These are phyloP conservation scores for Piaya cayana DNA, from an alignment of 2,113 vertebrate species.

Conservation along the genomic window DNA sequence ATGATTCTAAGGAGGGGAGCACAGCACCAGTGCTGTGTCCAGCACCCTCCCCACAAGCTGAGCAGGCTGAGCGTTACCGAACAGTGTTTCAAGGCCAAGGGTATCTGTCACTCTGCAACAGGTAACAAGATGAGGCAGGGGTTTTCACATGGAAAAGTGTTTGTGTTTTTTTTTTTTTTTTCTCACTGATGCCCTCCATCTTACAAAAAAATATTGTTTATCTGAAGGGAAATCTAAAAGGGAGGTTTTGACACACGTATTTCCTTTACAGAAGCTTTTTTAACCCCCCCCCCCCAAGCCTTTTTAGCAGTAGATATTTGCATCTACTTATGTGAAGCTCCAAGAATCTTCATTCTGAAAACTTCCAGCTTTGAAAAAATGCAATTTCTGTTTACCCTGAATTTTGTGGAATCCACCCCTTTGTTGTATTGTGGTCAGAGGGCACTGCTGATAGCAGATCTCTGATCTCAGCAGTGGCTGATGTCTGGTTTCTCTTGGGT, in stretches of 20 bases:
- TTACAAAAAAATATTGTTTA: neutral
- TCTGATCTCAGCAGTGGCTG: neutral
- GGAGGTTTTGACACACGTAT: neutral
- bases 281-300: rapidly evolving
- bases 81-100: rapidly evolving
- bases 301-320: neutral
- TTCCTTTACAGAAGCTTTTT: neutral
- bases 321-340: neutral
- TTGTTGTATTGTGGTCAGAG: neutral
- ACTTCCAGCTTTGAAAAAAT: neutral
- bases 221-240: neutral
- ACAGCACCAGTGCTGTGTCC: neutral
- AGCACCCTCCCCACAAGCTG: neutral
- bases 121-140: neutral
- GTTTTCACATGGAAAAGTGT: neutral
- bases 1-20: neutral
- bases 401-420: neutral
- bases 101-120: neutral
- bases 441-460: neutral
- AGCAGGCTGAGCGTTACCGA: neutral
- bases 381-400: neutral
- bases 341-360: neutral
- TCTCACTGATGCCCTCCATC: neutral
- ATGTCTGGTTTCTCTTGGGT: conserved; percentile 28
- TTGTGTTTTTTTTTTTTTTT: neutral